Conservation (phyloP, 2,797 vertebrate species). For the Aldrovandia affinis region DNA sequence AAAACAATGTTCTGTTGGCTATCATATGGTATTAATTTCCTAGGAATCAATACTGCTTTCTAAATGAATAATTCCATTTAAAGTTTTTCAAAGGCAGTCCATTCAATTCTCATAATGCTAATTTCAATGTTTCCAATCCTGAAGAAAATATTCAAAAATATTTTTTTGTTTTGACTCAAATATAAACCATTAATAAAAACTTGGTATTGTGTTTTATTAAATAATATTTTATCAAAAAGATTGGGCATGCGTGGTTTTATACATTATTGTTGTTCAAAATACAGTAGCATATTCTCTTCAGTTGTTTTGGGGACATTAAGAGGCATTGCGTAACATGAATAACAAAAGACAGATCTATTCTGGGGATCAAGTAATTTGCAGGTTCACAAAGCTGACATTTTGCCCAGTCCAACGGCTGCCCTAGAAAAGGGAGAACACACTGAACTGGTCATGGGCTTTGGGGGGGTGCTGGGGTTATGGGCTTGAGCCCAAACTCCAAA, state of each 20-base stretch:
- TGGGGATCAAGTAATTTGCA: constrained; percentile 33
- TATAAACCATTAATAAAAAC: neutral
- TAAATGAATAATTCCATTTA: too few relatives aligned
- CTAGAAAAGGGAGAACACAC: constrained; percentile 36
- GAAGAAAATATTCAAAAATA: neutral
- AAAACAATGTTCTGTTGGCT: neutral
- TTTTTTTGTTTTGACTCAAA: neutral
- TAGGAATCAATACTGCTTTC: too few relatives aligned
- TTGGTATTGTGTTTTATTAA: neutral
- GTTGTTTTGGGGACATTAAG: constrained; percentile 25
- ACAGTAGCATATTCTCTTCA: neutral
- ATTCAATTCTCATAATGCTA: neutral
- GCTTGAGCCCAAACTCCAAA: neutral
- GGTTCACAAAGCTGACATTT: constrained; percentile 37
- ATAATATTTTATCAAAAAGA: neutral
- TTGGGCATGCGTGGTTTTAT: neutral
- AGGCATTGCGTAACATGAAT: constrained; percentile 31
- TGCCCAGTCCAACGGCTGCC: constrained; percentile 34
- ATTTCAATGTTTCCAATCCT: neutral
- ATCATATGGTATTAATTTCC: neutral
- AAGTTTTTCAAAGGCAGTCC: neutral
- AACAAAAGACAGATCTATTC: constrained; percentile 36
- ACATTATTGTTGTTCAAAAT: neutral
- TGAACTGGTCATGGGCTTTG: constrained; percentile 12
- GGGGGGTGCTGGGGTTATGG: neutral